phyloP scores from a whole-genome alignment of 2,797 vertebrate genomes.

The Argya squamiceps region DNA sequence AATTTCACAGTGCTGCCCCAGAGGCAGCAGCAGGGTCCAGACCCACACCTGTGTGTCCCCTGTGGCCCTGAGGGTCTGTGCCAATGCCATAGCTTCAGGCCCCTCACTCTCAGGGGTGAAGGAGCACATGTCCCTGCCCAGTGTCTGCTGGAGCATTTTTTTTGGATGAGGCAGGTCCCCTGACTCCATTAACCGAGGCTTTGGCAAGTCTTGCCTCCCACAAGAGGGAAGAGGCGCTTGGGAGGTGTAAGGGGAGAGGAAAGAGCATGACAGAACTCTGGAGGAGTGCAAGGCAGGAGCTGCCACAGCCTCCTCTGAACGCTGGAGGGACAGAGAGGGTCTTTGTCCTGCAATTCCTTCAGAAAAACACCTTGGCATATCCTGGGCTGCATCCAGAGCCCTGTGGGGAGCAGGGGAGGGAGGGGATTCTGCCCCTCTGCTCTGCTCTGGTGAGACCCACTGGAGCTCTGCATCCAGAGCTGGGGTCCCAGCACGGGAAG shows the following conservation, averaged over 20 bases:
- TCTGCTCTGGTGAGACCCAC: background rate
- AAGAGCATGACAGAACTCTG: background rate
- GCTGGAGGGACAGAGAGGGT: background rate
- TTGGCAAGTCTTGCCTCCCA: background rate
- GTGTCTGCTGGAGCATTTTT: too few relatives aligned
- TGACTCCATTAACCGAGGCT: rapidly evolving
- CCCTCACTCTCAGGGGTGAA: too few relatives aligned
- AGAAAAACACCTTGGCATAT: background rate
- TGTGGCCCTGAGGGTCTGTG: too few relatives aligned
- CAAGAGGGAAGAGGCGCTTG: background rate
- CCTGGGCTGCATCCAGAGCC: background rate
- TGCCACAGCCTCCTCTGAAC: background rate
- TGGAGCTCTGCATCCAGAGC: background rate
- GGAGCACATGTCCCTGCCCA: too few relatives aligned
- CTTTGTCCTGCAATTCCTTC: background rate
- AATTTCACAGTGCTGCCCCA: rapidly evolving
- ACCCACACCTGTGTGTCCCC: background rate
- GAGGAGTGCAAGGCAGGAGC: background rate
- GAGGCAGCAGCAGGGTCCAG: background rate
- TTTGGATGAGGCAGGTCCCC: background rate
- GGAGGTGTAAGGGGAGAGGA: background rate
- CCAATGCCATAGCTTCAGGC: background rate
- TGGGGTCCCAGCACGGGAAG: background rate
- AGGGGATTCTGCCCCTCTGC: background rate
- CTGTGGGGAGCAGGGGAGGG: background rate